A percentile compares a stretch with the other conserved stretches of the same genome.
Conservation (phyloP, 2,888 invertebrate genomes). For the Gibbula magus region DNA sequence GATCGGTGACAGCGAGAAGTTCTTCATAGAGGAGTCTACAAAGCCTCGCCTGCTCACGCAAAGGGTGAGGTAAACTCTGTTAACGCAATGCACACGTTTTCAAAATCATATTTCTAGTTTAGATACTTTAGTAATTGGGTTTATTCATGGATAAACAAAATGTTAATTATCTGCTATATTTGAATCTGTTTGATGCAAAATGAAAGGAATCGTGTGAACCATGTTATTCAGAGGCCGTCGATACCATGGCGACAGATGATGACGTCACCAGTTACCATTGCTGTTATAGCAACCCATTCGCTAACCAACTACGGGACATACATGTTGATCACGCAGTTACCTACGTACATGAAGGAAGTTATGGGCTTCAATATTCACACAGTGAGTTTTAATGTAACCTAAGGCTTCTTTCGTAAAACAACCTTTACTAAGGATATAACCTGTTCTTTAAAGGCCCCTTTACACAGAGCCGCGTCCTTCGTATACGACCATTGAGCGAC, state of each 20-base stretch:
- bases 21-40: slow-evolving; percentile 52
- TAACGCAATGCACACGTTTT: no score
- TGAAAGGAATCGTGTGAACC: background rate
- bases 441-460: no score
- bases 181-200: no score
- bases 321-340: slow-evolving; percentile 62
- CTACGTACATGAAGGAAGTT: slow-evolving; percentile 65
- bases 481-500: no score
- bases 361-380: slow-evolving; percentile 63
- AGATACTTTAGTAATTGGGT: no score
- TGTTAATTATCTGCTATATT: no score
- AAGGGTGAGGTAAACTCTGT: background rate
- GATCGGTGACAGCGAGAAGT: slow-evolving; percentile 73
- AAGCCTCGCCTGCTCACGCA: background rate
- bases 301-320: slow-evolving; percentile 75
- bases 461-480: no score
- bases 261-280: slow-evolving; percentile 75
- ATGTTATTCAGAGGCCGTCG: slow-evolving; percentile 40
- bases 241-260: slow-evolving; percentile 75
- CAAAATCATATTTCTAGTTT: no score
- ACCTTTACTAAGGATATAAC: no score
- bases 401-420: no score
- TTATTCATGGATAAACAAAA: no score
- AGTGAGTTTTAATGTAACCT: no score
- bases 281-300: slow-evolving; percentile 76